Conservation (phyloP, 2,113 vertebrate species). For the Melanotaenia duboulayi region DNA sequence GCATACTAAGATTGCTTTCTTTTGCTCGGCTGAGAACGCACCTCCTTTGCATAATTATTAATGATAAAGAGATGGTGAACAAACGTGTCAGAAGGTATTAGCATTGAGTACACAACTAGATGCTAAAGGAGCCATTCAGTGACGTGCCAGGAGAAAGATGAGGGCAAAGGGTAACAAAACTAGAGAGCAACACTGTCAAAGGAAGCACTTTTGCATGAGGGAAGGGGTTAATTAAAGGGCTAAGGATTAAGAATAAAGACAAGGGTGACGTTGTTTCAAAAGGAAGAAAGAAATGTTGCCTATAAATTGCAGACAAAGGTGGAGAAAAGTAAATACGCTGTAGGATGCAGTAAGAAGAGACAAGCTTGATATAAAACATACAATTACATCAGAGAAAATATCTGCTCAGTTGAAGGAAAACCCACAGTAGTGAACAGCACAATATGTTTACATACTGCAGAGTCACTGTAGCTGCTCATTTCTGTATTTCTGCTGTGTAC, state of each 20-base stretch:
- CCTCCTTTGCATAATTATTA: slow-evolving; percentile 92
- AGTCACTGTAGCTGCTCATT: slow-evolving; percentile 58
- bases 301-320: slow-evolving; percentile 8
- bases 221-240: slow-evolving; percentile 68
- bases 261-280: slow-evolving; percentile 13
- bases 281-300: not conserved
- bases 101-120: slow-evolving; percentile 75
- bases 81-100: slow-evolving; percentile 89
- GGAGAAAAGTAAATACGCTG: slow-evolving; percentile 21
- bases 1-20: slow-evolving; percentile 91
- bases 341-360: slow-evolving; percentile 36
- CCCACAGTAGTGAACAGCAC: slow-evolving; percentile 52
- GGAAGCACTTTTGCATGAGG: slow-evolving; percentile 49
- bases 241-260: slow-evolving; percentile 23
- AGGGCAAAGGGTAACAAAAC: slow-evolving; percentile 43
- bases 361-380: slow-evolving; percentile 42
- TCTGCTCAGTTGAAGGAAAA: slow-evolving; percentile 38
- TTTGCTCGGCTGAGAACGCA: slow-evolving; percentile 86
- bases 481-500: slow-evolving; percentile 55
- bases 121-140: slow-evolving; percentile 67
- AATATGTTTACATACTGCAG: slow-evolving; percentile 65
- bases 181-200: slow-evolving; percentile 40
- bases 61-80: slow-evolving; percentile 88
- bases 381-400: slow-evolving; percentile 59
- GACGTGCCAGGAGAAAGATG: slow-evolving; percentile 33